Percentiles rank a stretch among this genome's conserved stretches.
Evolutionary conservation across 2,113 vertebrate genomes (phyloP).

Genomic region (Sphaerodactylus townsendi): DNA sequence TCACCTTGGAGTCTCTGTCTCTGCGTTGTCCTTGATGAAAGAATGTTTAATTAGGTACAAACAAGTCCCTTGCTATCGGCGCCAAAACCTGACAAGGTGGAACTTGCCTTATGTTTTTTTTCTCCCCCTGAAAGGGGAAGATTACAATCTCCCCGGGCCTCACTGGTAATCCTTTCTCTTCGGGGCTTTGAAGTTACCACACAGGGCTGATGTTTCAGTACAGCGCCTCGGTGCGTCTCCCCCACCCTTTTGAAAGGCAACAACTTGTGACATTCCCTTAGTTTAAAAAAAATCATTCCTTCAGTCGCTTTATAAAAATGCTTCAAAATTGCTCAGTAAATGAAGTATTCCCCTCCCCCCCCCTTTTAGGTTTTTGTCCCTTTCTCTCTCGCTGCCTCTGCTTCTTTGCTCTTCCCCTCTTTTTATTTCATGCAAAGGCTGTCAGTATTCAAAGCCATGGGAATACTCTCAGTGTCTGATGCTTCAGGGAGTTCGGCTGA

Average conservation of each 20-base stretch:
- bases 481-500: background rate
- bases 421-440: background rate
- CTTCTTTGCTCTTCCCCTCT: background rate
- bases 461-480: background rate
- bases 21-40: background rate
- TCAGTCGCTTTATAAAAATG: constrained; percentile 2
- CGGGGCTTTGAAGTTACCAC: constrained; percentile 24
- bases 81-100: background rate
- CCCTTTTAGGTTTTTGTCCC: background rate
- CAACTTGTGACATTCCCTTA: background rate
- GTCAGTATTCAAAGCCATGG: background rate
- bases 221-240: background rate
- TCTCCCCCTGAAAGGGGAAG: background rate
- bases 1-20: constrained; percentile 6
- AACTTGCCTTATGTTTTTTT: background rate
- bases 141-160: constrained; percentile 37
- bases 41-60: constrained; percentile 35
- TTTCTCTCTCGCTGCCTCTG: background rate
- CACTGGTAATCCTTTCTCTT: constrained; percentile 21
- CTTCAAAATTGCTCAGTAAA: background rate
- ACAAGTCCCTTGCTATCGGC: background rate
- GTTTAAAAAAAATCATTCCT: rapidly evolving
- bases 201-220: background rate
- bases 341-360: background rate
- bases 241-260: background rate